Percentiles rank a stretch among this genome's conserved stretches.
These are phyloP conservation scores for Heliornis fulica DNA, from an alignment of 2,113 vertebrate genomes.

Conservation along the genomic window DNA sequence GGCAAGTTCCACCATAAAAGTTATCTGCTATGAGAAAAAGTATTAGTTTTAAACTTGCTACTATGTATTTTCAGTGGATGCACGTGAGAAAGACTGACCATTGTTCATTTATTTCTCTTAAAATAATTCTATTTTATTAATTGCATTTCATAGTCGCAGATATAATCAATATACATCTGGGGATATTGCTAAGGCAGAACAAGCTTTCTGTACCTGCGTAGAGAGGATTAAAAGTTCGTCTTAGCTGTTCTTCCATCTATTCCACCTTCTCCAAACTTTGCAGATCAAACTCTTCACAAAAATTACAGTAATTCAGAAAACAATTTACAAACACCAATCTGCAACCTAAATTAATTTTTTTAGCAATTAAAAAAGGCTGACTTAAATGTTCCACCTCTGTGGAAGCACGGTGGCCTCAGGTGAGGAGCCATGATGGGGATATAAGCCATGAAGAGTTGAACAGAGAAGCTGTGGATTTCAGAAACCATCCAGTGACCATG, in stretches of 20 bases:
- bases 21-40: background rate
- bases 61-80: background rate
- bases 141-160: background rate
- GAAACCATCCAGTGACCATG: background rate
- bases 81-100: background rate
- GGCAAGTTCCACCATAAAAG: background rate
- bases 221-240: background rate
- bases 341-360: background rate
- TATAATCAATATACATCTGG: background rate
- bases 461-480: background rate
- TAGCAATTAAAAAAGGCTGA: background rate
- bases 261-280: background rate
- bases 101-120: background rate
- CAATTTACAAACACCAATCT: background rate
- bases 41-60: background rate
- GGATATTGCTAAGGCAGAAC: background rate
- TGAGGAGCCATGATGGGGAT: background rate
- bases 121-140: background rate
- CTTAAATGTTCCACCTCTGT: background rate
- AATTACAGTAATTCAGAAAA: background rate
- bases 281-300: background rate
- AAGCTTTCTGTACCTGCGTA: background rate
- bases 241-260: background rate
- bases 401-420: background rate
- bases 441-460: background rate